phyloP scores from a whole-genome alignment of 1,140 invertebrate genomes.

The Nasonia longicornis region DNA sequence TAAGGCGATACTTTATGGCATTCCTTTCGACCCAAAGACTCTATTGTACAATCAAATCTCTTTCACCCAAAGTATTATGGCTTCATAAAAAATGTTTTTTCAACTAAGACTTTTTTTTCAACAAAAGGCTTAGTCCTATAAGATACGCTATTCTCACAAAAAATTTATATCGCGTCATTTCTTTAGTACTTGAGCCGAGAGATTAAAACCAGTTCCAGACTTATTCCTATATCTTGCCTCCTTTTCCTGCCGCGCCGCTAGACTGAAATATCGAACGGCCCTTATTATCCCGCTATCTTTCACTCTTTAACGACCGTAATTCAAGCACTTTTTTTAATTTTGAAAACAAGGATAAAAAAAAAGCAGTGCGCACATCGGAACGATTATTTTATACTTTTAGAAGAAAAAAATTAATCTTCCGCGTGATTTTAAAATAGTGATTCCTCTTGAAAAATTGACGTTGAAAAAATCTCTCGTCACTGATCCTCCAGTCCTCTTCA shows the following conservation, averaged over 20 bases:
- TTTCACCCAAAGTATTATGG: too few relatives aligned
- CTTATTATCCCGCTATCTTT: not conserved
- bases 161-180: not conserved
- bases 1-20: too few relatives aligned
- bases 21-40: too few relatives aligned
- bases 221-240: not conserved
- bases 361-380: too few relatives aligned
- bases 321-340: not conserved
- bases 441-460: not conserved
- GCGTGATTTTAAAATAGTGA: too few relatives aligned
- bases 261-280: slow-evolving; percentile 16
- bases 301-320: not conserved
- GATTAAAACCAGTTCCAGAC: slow-evolving; percentile 8
- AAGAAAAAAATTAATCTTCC: not conserved
- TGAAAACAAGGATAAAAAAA: not conserved
- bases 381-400: not conserved
- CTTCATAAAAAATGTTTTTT: too few relatives aligned
- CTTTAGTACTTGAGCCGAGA: not conserved
- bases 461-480: not conserved
- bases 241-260: not conserved
- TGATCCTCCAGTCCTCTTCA: not conserved
- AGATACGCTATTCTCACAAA: too few relatives aligned
- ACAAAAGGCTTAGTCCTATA: not conserved
- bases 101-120: not conserved
- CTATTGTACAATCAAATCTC: too few relatives aligned